Evolutionary conservation across 2,888 invertebrate genomes (phyloP).

Genomic region (Tetragnatha montana): DNA sequence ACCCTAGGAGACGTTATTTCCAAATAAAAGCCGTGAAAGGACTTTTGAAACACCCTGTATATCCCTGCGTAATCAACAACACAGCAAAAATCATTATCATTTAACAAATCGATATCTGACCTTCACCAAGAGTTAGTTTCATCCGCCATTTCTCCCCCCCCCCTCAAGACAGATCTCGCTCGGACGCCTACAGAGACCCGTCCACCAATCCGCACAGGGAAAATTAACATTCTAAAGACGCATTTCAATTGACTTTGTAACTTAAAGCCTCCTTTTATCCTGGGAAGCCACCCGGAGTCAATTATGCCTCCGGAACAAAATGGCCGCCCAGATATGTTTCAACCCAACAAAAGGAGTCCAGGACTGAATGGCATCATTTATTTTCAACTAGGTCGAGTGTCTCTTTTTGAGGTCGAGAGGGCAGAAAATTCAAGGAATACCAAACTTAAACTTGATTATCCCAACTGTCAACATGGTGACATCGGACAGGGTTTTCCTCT

Average conservation of each 20-base stretch:
- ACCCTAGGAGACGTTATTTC: no score
- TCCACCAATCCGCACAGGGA: background rate
- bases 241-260: slow-evolving; percentile 32
- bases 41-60: no score
- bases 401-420: slow-evolving; percentile 44
- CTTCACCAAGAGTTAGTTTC: background rate
- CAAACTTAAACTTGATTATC: slow-evolving; percentile 61
- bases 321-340: slow-evolving; percentile 54
- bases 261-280: slow-evolving; percentile 20
- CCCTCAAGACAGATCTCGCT: background rate
- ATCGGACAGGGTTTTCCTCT: background rate
- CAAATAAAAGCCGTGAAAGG: no score
- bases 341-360: slow-evolving; percentile 32
- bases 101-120: background rate
- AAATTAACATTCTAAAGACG: slow-evolving; percentile 44
- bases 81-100: no score
- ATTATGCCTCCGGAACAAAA: slow-evolving; percentile 49
- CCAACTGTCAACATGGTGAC: slow-evolving; percentile 50
- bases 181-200: background rate
- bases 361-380: slow-evolving; percentile 60
- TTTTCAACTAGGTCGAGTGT: slow-evolving; percentile 59
- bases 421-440: slow-evolving; percentile 50
- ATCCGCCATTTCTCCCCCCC: background rate
- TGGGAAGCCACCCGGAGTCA: slow-evolving; percentile 35
- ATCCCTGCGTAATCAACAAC: background rate